Percentiles rank a stretch among this genome's conserved stretches.
phyloP scores from a whole-genome alignment of 64 coral and sea anemone species.

The Actinia tenebrosa region DNA sequence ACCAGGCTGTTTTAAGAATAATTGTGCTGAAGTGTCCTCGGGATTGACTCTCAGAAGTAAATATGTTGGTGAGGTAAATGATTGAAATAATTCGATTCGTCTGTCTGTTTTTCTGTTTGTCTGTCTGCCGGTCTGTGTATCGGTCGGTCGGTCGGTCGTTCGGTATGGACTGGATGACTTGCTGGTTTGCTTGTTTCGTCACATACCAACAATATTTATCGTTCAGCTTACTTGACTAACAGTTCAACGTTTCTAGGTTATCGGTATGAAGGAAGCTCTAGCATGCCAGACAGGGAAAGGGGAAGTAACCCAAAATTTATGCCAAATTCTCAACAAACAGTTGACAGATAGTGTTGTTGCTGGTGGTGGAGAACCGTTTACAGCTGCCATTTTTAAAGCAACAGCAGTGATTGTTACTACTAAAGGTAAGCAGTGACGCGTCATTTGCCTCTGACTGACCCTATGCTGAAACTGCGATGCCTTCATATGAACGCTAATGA shows the following conservation, averaged over 20 bases:
- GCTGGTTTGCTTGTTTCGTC: too few species aligned
- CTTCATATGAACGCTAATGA: too few species aligned
- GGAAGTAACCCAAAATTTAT: slow-evolving; percentile 51
- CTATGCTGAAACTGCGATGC: too few species aligned
- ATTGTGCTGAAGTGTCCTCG: slow-evolving; percentile 51
- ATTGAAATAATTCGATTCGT: not conserved
- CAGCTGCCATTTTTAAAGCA: slow-evolving; percentile 82
- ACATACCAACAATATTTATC: too few species aligned
- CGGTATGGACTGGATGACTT: too few species aligned
- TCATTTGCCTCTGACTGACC: too few species aligned
- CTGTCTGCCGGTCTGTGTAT: not conserved
- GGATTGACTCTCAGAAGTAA: slow-evolving; percentile 77
- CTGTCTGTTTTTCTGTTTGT: not conserved
- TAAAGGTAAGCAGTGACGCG: slow-evolving; percentile 37
- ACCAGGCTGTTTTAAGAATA: slow-evolving; percentile 83
- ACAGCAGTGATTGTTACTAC: slow-evolving; percentile 76
- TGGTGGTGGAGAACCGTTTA: slow-evolving; percentile 42
- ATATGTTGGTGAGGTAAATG: slow-evolving; percentile 81
- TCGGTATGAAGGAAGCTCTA: slow-evolving; percentile 77
- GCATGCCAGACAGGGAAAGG: slow-evolving; percentile 26
- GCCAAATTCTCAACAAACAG: slow-evolving; percentile 60
- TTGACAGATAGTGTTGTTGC: slow-evolving; percentile 19
- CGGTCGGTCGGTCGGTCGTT: too few species aligned
- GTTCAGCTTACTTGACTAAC: not conserved
- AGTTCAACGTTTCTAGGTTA: slow-evolving; percentile 28